A percentile compares a stretch with the other conserved stretches of the same genome.
Conservation (phyloP, 2,888 invertebrate genomes). For the Acrobeloides nanus region DNA sequence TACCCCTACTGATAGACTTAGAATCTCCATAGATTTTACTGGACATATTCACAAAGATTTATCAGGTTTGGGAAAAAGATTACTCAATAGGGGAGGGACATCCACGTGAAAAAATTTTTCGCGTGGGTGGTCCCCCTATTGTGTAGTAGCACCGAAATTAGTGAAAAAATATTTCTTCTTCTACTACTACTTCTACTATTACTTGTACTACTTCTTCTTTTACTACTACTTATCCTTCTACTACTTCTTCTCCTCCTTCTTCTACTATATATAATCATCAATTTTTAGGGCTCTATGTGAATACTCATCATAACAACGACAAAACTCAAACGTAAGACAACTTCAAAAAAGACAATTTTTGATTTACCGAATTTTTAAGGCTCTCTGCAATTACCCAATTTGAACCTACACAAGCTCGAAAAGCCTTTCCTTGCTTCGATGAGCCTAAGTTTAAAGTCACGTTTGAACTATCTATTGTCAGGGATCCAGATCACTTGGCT, state of each 20-base stretch:
- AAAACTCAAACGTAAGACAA: constrained; percentile 5
- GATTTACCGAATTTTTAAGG: constrained; percentile 22
- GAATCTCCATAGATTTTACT: not conserved
- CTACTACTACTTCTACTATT: too few relatives aligned
- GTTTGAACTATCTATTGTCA: constrained; percentile 21
- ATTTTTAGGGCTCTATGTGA: constrained; percentile 14
- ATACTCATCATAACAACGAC: constrained; percentile 13
- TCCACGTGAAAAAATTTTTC: too few relatives aligned
- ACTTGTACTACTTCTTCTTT: too few relatives aligned
- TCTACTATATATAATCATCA: too few relatives aligned
- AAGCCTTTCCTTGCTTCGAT: constrained; percentile 43
- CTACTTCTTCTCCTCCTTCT: too few relatives aligned
- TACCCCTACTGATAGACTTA: not conserved
- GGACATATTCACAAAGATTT: too few relatives aligned
- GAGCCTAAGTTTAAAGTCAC: constrained; percentile 40
- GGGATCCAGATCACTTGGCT: constrained; percentile 29
- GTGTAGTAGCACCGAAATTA: too few relatives aligned
- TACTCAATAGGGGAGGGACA: too few relatives aligned
- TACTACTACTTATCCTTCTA: too few relatives aligned
- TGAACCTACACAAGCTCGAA: constrained; percentile 38
- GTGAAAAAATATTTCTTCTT: too few relatives aligned
- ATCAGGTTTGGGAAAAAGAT: too few relatives aligned
- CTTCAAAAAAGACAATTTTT: constrained; percentile 2
- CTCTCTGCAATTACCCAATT: constrained; percentile 41
- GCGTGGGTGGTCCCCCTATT: too few relatives aligned